phyloP scores from a whole-genome alignment of 2,113 vertebrate species.

The Pseudolaguvia tuberculata region DNA sequence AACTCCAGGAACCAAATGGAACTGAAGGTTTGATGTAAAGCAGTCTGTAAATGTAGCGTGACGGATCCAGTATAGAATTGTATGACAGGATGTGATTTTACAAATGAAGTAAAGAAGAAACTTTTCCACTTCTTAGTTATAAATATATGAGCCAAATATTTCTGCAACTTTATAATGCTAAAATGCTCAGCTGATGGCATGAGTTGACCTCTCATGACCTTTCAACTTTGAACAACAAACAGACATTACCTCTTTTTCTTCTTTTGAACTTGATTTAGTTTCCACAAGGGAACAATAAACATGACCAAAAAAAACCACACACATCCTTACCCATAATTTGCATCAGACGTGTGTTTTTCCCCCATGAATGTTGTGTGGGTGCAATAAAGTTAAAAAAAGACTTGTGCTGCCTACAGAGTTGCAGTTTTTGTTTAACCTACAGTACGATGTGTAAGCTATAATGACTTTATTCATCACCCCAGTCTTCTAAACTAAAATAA shows the following conservation, averaged over 20 bases:
- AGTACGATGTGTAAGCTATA: background rate
- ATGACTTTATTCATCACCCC: background rate
- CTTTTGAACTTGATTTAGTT: slow-evolving; percentile 25
- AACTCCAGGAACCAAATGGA: slow-evolving; percentile 2
- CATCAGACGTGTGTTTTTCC: background rate
- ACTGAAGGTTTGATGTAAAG: background rate
- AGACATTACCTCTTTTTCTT: background rate
- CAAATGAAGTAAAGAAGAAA: slow-evolving; percentile 2
- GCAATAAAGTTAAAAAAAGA: slow-evolving; percentile 15
- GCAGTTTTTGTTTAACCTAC: background rate
- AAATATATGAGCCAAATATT: slow-evolving; percentile 12
- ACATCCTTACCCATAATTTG: slow-evolving; percentile 1
- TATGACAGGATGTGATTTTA: background rate
- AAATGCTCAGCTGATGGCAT: background rate
- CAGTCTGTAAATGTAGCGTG: slow-evolving; percentile 19
- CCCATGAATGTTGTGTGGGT: slow-evolving; percentile 7
- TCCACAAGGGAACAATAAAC: slow-evolving; percentile 7
- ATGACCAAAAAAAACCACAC: background rate
- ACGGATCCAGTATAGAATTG: background rate
- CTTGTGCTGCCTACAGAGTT: background rate
- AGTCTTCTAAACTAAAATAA: background rate
- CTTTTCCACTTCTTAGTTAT: background rate
- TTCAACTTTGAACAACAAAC: slow-evolving; percentile 14
- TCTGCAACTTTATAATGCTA: background rate
- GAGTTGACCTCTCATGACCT: slow-evolving; percentile 11